Base-by-base conservation (phyloP, 2,888 invertebrate species). In the Tolmerus cingulatus region DNA sequence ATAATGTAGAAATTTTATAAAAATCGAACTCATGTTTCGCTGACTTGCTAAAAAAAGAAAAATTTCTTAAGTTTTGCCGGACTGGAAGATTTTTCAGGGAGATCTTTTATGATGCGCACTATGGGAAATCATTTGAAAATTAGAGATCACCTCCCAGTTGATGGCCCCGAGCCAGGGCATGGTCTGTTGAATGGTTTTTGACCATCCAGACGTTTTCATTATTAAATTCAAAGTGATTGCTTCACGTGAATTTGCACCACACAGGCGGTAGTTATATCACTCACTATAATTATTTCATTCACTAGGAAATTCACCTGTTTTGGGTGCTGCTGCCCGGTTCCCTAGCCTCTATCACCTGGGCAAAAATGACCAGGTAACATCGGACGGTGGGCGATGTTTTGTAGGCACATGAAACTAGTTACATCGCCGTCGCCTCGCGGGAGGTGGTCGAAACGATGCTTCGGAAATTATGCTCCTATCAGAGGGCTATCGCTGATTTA, bases 251-350 rank as follows among this genome's bases (percentile, higher is more conserved):
- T 46, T 46, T 16, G 5, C 14, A 79, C 23, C 8, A 27, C 27
- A 66, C 66, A 74, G 14, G 16, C 27, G 14, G 40, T 16, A 12
- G 37, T 82, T 82, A 82, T 82, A 37, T 82, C 57, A 82, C 51
- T 81, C n/a, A 34, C 66, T 40, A 9, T n/a, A 57, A 37, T 82
- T 23, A 51, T 82, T 82, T 82, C 82, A 82, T 82, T 66, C 82
- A 82, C 82, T 82, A 82, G 82, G 82, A 66, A 82, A 37, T 34
- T 66, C 82, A 81, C 81, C 55, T 55, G 81, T 81, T 81, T 55
- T 37, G 81, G 43, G 23, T 27, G 43, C 43, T 46, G 43, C 14
- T 78, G 78, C n/a, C 46, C 19, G 78, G 46, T 78, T 46, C 46
- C 46, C 78, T 51, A 23, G 66, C 27, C 7, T 66, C 66, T 23